Base-by-base conservation (phyloP, 2,797 vertebrate species). In the Graptemys geographica region DNA sequence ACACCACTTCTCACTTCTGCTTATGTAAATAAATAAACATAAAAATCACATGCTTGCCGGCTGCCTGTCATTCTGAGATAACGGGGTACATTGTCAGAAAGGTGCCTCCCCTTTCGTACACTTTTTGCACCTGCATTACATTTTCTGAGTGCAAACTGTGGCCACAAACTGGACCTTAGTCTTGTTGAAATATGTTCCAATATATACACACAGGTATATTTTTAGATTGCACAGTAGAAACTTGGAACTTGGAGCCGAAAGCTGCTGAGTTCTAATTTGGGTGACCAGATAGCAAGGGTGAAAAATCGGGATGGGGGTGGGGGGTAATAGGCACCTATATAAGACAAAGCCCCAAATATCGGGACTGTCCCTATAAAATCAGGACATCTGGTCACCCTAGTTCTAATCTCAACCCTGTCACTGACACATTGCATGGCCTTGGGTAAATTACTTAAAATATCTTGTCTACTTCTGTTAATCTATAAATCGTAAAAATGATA, bases 371-470 rank as follows among this genome's bases (percentile, higher is more conserved):
- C 52, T 52, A 52, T 18, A 52, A 52, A 52, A 18, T 52, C 51
- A 2, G 51, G 16, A 52, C 51, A 52, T 52, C 51, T 52, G 51
- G 51, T 52, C 51, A 52, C 51, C 51, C 51, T 18, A 74, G 23
- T 44, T 91, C 33, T 88, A 94, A 62, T 93, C 81, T 52, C 55
- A 49, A 49, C 31, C 56, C 57, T 37, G 89, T 80, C 52, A 6
- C 87, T 18, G 84, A 92, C 86, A 93, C 90, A 95, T 44, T 59
- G n/a, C 92, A 90, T 93, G 94, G 95, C 93, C 91, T 21, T n/a
- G 52, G 55, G 80, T 13, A 27, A 83, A 49, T 33, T 41, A 2
- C 44, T 88, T 93, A 15, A 94, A 89, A 92, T 88, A 89, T 92
- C 82, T 65, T 84, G 84, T 92, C 91, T 87, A 91, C 89, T 82